Base-by-base conservation (phyloP, 2,888 invertebrate species). In the Lomographa bimaculata region DNA sequence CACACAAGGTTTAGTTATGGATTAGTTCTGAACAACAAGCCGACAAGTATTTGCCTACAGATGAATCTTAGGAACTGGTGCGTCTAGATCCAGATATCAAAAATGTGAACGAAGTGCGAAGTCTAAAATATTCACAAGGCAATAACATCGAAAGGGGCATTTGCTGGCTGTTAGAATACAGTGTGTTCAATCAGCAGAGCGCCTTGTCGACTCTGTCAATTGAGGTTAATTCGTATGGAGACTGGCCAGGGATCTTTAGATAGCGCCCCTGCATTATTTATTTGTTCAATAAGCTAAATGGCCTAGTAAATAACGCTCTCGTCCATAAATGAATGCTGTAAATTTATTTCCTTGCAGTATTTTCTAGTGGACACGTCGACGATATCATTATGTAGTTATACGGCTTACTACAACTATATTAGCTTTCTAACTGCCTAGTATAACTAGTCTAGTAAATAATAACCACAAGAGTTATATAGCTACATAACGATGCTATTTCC, bases 171-270 rank as follows among this genome's bases (percentile, higher is more conserved):
- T 65, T 70, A 72, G 52, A 49, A 46, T 50, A 49, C 71, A 71
- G 70, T 71, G 73, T 74, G 74, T 84, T 84, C 86, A 89, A 87
- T 86, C 83, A 86, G 77, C 79, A 76, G 80, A 84, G 83, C 82
- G 84, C 85, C 85, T 85, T 66, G 80, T 79, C 78, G 76, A 67
- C 71, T 68, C 77, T 68, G 72, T 87, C 89, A 89, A 89, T 89
- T 89, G 89, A 84, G 87, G 87, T 89, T 86, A 89, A 89, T 86
- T 89, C 71, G 64, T 79, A 79, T 72, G 77, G 78, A 86, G 85
- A 79, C 83, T 76, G 79, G 70, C 75, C 78, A 83, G 77, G 79
- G 81, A 85, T 79, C 80, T 73, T 79, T 77, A 79, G 64, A 61
- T 71, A 67, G 79, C 78, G 79, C 81, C 83, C 80, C 78, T 79